Base-by-base conservation (phyloP, 1,140 invertebrate species). In the Drosophila chauvacae region DNA sequence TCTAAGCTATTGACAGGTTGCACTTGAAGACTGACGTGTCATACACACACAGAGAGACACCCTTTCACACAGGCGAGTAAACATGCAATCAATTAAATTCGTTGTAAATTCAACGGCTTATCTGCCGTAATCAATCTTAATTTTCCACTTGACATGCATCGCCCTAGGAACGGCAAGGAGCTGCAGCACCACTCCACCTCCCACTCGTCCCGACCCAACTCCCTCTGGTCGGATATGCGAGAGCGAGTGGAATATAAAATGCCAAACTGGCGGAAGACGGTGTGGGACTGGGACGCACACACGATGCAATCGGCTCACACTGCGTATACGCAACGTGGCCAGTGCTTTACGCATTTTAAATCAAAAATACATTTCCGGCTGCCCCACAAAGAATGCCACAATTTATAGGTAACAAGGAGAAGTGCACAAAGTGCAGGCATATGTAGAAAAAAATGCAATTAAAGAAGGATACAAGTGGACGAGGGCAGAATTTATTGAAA, bases 51-150 rank as follows among this genome's bases (percentile, higher is more conserved):
- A 23, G 47, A 48, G 47, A 48, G 42, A 53, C 35, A 47, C 59
- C 39, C 39, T 20, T 11, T 56, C 37, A 53, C 39, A 59, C 69
- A 77, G 62, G 65, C 60, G 70, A 79, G 65, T 90, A 81, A 79
- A 84, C 85, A 85, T 88, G 85, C 84, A 88, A 88, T 88, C 85
- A 88, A 88, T 88, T 88, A 90, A 88, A 90, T 90, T 90, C 81
- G 84, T 90, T 88, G 84, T 88, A 88, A 88, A 88, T 88, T 88
- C 85, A 90, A 81, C 77, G 84, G 81, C 85, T 88, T 88, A 88
- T 88, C 84, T 88, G 73, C 77, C 81, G 84, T 88, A 90, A 90
- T 88, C 84, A 88, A 88, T 88, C 84, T 88, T 88, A 88, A 88
- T 88, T 88, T 88, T 88, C 84, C 85, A 84, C 84, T 88, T 88